Percentiles rank a stretch among this genome's conserved stretches.
Evolutionary conservation across 2,113 vertebrate genomes (phyloP).

Genomic region (Xiphophorus maculatus): DNA sequence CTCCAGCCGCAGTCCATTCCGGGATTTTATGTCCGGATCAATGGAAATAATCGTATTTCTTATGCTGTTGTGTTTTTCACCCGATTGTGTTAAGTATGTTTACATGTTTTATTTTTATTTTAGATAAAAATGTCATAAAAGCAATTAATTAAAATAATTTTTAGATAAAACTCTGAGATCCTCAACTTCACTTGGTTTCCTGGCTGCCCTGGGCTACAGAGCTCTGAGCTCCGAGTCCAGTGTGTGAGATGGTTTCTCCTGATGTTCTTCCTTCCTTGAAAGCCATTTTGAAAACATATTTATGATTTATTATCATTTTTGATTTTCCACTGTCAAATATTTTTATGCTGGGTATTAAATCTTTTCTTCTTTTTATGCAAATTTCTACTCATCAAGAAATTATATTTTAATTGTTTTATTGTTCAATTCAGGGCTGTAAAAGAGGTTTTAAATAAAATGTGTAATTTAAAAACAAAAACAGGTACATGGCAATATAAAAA

Average conservation of each 20-base stretch:
- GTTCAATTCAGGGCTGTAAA: background rate
- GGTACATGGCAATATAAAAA: slow-evolving; percentile 26
- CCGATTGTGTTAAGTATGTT: background rate
- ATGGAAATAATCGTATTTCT: background rate
- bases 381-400: background rate
- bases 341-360: too few species aligned
- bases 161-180: background rate
- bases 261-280: background rate
- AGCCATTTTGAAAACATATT: background rate
- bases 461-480: background rate
- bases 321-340: too few species aligned
- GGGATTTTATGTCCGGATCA: slow-evolving; percentile 21
- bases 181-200: too few species aligned
- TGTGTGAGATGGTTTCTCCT: background rate
- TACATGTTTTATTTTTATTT: background rate
- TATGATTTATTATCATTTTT: background rate
- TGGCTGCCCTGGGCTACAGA: too few species aligned
- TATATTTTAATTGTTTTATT: background rate
- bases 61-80: background rate
- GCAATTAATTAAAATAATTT: background rate
- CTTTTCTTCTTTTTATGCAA: background rate
- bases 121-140: background rate
- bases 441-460: slow-evolving; percentile 13
- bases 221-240: too few species aligned
- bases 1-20: slow-evolving; percentile 44